Evolutionary conservation across 2,113 vertebrate genomes (phyloP).

Genomic region (Gyps fulvus): DNA sequence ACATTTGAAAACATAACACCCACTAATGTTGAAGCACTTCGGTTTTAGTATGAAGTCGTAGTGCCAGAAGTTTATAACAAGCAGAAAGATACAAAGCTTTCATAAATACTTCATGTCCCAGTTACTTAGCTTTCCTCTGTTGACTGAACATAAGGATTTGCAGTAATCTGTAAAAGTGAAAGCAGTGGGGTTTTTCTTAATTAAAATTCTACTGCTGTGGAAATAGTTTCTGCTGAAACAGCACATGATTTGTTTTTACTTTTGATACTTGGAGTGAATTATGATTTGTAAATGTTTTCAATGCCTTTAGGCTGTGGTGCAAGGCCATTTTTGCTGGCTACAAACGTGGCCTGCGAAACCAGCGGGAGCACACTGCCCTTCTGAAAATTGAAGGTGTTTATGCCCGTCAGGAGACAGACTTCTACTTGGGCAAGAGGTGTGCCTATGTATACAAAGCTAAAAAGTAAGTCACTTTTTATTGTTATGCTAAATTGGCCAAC

Average conservation of each 20-base stretch:
- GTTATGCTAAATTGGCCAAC: not conserved
- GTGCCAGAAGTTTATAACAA: not conserved
- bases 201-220: not conserved
- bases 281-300: not conserved
- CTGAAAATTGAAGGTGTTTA: constrained; percentile 97
- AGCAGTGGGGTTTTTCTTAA: not conserved
- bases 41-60: not conserved
- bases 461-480: constrained; percentile 79
- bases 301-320: constrained; percentile 86
- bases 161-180: not conserved
- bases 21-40: not conserved
- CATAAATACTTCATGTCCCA: not conserved
- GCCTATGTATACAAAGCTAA: constrained; percentile 99
- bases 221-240: not conserved
- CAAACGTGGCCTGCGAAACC: constrained; percentile 95
- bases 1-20: not conserved
- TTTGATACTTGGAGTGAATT: not conserved
- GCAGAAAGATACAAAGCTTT: not conserved
- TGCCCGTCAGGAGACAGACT: constrained; percentile 88
- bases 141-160: rapidly evolving
- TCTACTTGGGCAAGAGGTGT: constrained; percentile 95
- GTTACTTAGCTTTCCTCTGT: not conserved
- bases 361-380: constrained; percentile 94
- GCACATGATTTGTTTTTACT: rapidly evolving
- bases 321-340: constrained; percentile 97